Base-by-base conservation (phyloP, 2,113 vertebrate species). In the Dasyprocta punctata region DNA sequence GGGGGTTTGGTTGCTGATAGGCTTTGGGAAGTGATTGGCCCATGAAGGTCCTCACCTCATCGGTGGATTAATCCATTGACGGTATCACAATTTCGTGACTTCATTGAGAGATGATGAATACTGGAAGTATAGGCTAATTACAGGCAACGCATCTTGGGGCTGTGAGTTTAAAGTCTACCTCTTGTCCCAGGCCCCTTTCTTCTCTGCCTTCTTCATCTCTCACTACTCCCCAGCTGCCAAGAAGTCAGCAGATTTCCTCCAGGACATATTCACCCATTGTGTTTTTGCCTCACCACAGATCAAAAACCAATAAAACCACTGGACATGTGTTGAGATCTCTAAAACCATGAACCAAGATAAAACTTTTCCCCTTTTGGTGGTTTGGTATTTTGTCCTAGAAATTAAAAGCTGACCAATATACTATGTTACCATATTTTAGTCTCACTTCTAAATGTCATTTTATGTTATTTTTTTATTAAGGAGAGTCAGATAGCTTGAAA, bases 341-440 rank as follows among this genome's bases (percentile, higher is more conserved):
- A 24, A 44, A 73, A 4, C 22, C 38, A 44, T 12, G 71, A 73
- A 41, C 38, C 38, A 12, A 73, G 24, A 41, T 73, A 44, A 73
- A 44, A 9, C 10, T 73, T 24, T 73, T 24, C 38, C 26, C 71
- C 69, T 73, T 67, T 41, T 11, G 5, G 38, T 73, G 1, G 10
- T 38, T 38, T 71, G 38, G 38, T 41, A 44, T 73, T 73, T 44
- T 38, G 69, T 38, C 38, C 71, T 44, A 44, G 38, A 26, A 44
- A 44, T 10, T 26, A 24, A 26, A 73, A 44, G 22, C 4, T 41
- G 10, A 73, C 20, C 41, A 41, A 73, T 9, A 26, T 38, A 38
- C 78, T 71, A 82, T 69, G 89, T 94, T 71, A 82, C 13, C 41
- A 38, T 38, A 69, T 75, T 86, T 56, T 60, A 89, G 94, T 78